phyloP scores from a whole-genome alignment of 2,888 invertebrate genomes.

The Morpho helenor region DNA sequence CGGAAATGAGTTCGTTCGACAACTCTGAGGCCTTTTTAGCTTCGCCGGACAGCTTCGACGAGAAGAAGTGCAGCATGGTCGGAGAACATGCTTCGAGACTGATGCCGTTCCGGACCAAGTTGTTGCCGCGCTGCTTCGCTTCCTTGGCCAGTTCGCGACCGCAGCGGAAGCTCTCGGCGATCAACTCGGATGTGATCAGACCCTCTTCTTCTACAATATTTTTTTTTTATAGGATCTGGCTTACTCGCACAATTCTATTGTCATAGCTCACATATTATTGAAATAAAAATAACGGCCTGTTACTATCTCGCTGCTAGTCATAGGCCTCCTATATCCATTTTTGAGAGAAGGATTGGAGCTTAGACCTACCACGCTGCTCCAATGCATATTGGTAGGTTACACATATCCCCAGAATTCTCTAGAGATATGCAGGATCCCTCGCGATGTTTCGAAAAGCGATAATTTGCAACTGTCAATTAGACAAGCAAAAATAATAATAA shows the following conservation, averaged over 20 bases:
- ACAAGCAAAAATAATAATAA: too few species aligned
- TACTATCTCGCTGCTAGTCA: too few species aligned
- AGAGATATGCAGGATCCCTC: too few species aligned
- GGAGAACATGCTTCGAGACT: conserved; percentile 52
- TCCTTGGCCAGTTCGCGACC: conserved; percentile 58
- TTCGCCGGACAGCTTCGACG: conserved; percentile 47
- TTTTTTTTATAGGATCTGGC: not conserved
- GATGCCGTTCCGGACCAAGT: conserved; percentile 55
- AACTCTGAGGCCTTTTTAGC: conserved; percentile 50
- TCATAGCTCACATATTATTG: not conserved
- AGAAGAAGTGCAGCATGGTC: conserved; percentile 62
- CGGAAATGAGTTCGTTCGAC: conserved; percentile 62
- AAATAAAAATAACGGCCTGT: too few species aligned
- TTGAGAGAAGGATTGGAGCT: too few species aligned
- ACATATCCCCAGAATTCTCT: too few species aligned
- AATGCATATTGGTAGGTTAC: too few species aligned
- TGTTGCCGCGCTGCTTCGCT: conserved; percentile 49
- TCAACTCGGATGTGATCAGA: conserved; percentile 78
- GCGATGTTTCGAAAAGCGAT: too few species aligned
- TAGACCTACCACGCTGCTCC: too few species aligned
- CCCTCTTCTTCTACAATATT: conserved; percentile 48
- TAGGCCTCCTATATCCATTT: too few species aligned
- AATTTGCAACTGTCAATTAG: too few species aligned
- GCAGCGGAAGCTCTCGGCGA: conserved; percentile 54
- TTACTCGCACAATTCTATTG: too few species aligned